phyloP scores from a whole-genome alignment of 2,888 invertebrate genomes.

The Andrena hattorfiana region DNA sequence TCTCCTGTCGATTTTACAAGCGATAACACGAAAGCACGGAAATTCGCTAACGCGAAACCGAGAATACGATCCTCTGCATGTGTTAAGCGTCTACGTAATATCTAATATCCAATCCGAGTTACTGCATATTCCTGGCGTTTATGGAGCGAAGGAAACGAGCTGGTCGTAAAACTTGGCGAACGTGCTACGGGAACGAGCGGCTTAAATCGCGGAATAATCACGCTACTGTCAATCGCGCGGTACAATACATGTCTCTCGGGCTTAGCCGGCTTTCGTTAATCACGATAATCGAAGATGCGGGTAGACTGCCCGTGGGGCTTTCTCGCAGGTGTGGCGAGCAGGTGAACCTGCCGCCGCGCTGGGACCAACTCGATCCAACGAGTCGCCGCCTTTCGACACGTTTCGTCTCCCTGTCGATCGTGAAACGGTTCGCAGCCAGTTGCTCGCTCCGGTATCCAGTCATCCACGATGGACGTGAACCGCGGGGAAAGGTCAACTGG shows the following conservation, averaged over 20 bases:
- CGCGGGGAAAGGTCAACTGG: too few species aligned
- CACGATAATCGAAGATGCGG: constrained; percentile 49
- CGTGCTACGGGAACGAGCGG: constrained; percentile 21
- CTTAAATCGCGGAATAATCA: constrained; percentile 30
- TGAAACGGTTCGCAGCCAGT: too few species aligned
- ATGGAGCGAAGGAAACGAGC: constrained; percentile 17
- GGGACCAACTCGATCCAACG: neutral
- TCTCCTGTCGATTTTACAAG: neutral
- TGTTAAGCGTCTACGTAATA: constrained; percentile 7
- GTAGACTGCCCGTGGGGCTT: constrained; percentile 19
- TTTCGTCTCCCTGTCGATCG: too few species aligned
- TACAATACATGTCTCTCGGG: constrained; percentile 22
- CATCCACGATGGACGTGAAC: too few species aligned
- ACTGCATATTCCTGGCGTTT: neutral
- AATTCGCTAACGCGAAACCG: neutral
- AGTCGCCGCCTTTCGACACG: neutral
- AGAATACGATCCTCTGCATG: neutral
- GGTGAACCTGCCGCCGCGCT: constrained; percentile 24
- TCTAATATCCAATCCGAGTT: constrained; percentile 13
- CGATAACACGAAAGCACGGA: neutral
- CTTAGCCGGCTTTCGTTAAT: constrained; percentile 56
- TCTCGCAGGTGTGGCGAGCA: constrained; percentile 47
- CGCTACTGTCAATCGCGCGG: constrained; percentile 24
- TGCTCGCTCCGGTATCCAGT: too few species aligned
- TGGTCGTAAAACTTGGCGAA: constrained; percentile 36